Conservation (phyloP, 1,140 invertebrate species). For the Ceratitis capitata region DNA sequence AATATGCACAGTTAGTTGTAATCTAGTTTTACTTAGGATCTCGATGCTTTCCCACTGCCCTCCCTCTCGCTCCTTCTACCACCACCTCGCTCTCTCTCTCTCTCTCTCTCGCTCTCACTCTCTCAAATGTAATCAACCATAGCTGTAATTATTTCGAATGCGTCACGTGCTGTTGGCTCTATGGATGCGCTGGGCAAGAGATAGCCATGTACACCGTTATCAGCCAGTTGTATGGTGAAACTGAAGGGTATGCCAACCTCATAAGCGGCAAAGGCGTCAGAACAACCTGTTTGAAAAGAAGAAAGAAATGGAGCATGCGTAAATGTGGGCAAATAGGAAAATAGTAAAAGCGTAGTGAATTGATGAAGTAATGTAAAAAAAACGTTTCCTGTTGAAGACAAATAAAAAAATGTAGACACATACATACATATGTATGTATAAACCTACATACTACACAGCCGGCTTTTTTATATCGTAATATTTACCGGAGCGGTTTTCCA, state of each 20-base stretch:
- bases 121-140: conserved; percentile 69
- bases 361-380: conserved; percentile 18
- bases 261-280: conserved; percentile 79
- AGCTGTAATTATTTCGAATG: conserved; percentile 80
- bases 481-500: conserved; percentile 58
- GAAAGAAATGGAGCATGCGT: too few species aligned
- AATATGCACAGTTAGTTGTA: background rate
- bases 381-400: conserved; percentile 9
- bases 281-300: conserved; percentile 68
- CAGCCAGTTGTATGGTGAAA: conserved; percentile 82
- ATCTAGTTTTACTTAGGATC: background rate
- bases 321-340: background rate
- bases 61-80: background rate
- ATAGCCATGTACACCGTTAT: conserved; percentile 80
- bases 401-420: background rate
- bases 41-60: background rate
- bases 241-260: conserved; percentile 76
- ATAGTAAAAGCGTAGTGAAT: background rate
- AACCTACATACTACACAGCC: background rate
- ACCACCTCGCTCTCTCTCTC: too few species aligned
- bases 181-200: conserved; percentile 80
- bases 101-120: background rate
- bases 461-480: background rate
- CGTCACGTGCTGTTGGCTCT: conserved; percentile 79
- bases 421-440: background rate